These are phyloP conservation scores for Cirrhinus molitorella DNA, from an alignment of 2,797 vertebrate genomes.

Conservation along the genomic window DNA sequence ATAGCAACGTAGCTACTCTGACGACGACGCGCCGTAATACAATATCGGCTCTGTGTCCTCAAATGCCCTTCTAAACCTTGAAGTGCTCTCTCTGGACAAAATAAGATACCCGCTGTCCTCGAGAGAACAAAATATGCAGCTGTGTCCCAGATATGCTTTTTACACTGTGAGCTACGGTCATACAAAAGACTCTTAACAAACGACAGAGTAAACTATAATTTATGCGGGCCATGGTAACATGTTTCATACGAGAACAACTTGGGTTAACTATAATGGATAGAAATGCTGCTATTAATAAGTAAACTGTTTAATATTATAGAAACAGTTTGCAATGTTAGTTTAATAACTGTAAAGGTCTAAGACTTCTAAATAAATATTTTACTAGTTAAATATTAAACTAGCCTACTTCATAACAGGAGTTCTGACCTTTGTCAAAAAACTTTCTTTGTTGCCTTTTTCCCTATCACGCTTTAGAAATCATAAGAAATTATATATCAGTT, in stretches of 20 bases:
- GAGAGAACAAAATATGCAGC: not conserved
- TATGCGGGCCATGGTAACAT: not conserved
- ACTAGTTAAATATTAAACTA: no score
- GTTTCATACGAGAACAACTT: not conserved
- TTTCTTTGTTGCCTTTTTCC: no score
- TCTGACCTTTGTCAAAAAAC: no score
- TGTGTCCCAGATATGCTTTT: conserved; percentile 1
- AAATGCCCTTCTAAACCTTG: not conserved
- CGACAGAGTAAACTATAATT: not conserved
- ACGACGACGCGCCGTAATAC: not conserved
- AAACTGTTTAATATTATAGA: no score
- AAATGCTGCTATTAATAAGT: not conserved
- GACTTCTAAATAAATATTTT: no score
- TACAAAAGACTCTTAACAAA: not conserved
- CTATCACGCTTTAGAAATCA: no score
- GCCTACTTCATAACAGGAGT: no score
- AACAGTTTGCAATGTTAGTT: no score
- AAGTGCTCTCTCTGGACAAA: not conserved
- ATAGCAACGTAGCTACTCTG: not conserved
- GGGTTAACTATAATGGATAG: not conserved
- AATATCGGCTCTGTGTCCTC: conserved; percentile 8
- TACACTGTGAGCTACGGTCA: not conserved
- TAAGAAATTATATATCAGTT: no score
- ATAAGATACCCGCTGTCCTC: conserved; percentile 9
- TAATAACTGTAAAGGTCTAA: no score